Evolutionary conservation across 2,888 invertebrate species (phyloP), one percentile per base, ranked within the genome.

Genomic region (Leistus spinibarbis): DNA sequence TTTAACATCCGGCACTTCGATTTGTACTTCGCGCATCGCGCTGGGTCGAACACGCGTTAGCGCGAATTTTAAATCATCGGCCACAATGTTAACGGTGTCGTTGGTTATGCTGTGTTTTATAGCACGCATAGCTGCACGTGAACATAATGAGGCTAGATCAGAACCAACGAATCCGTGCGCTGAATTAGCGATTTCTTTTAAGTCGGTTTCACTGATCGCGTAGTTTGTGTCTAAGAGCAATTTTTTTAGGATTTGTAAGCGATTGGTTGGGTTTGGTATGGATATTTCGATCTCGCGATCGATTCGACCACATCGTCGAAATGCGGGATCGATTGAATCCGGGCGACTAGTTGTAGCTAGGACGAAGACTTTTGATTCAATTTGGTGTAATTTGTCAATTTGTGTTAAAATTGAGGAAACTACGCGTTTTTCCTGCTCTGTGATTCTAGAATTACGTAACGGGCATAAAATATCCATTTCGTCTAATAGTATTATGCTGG

Each of bases 91-190:
- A 19, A 54, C 77, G 13, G 74, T 68, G 13, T 78, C 76, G 4
- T 78, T 76, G 1, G 73, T 54, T 1, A 72, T 54, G 78, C 85
- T 82, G 4, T 84, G 83, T 82, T 89, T 90, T 5, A 91, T 85
- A 23, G 92, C 90, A 80, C 88, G 88, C 81, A 92, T 86, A 10
- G 90, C 88, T 2, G 95, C 94, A 82, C 92, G 91, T 7, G 92
- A 91, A 78, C 94, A 92, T 0, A 97, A 86, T 76, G 92, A 92
- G 0, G 91, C 89, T 67, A 98, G 86, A 88, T 98, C 97, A 0
- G 95, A 94, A 4, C 95, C 96, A 0, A 97, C 96, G 87, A 92
- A 97, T 0, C 97, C 97, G 84, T 97, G 97, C 4, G 95, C 93
- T 63, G 89, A 86, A 76, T 89, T 88, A 0, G 95, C 90, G 70